A percentile compares a stretch with the other conserved stretches of the same genome.
Evolutionary conservation across 2,113 vertebrate genomes (phyloP).

Genomic region (Scomber colias): DNA sequence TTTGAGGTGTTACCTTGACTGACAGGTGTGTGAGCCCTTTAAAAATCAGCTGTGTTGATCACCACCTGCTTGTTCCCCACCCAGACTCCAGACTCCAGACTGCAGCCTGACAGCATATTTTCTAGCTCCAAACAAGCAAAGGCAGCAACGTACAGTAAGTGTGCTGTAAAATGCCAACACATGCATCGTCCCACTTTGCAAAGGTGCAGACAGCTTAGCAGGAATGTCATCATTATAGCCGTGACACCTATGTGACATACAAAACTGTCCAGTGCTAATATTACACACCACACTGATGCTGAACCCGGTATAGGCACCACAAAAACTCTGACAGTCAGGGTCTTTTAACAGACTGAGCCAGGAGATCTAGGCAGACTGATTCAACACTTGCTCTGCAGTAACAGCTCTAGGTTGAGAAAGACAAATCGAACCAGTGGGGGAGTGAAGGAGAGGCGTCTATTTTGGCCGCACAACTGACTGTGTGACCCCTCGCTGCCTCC

Average conservation of each 20-base stretch:
- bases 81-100: background rate
- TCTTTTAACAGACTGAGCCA: constrained; percentile 2
- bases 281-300: constrained; percentile 9
- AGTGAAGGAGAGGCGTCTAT: constrained; percentile 47
- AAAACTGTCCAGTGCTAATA: constrained; percentile 42
- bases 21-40: constrained; percentile 1
- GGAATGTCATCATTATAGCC: constrained; percentile 6
- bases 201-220: constrained; percentile 24
- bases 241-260: constrained; percentile 29
- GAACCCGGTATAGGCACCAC: constrained; percentile 25
- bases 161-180: background rate
- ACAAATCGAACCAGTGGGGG: constrained; percentile 48
- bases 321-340: background rate
- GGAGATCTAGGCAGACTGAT: background rate
- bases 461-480: constrained; percentile 53
- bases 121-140: background rate
- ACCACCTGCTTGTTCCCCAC: background rate
- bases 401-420: constrained; percentile 33
- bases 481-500: constrained; percentile 48
- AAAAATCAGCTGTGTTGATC: background rate
- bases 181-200: constrained; percentile 22
- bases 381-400: constrained; percentile 27
- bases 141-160: too few relatives aligned
- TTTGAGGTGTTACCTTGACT: constrained; percentile 4
- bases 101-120: background rate